Percentiles rank a stretch among this genome's conserved stretches.
These are phyloP conservation scores for Mungos mungo DNA, from an alignment of 2,113 vertebrate species.

Conservation along the genomic window DNA sequence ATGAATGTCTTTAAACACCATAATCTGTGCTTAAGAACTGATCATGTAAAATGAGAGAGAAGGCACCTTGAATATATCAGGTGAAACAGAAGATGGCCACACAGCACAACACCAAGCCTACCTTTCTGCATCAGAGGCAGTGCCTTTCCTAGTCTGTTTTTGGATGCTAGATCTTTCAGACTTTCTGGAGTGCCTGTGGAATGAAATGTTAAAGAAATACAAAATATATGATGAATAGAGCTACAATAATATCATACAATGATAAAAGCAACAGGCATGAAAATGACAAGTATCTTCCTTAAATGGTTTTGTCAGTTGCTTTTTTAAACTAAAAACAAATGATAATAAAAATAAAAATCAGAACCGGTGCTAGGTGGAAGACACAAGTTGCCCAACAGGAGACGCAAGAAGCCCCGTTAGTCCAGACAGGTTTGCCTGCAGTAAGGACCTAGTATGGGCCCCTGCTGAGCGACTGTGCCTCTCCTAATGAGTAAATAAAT, in stretches of 20 bases:
- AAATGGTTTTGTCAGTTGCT: conserved; percentile 57
- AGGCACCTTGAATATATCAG: background rate
- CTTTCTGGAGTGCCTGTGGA: conserved; percentile 92
- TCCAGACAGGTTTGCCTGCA: background rate
- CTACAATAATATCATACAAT: conserved; percentile 61
- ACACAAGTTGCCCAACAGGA: conserved; percentile 46
- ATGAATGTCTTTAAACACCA: background rate
- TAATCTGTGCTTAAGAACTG: background rate
- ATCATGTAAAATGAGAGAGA: fast-evolving
- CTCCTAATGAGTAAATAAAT: background rate
- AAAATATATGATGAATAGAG: conserved; percentile 81
- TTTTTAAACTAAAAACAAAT: conserved; percentile 47
- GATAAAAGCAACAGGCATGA: conserved; percentile 71
- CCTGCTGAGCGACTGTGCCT: background rate
- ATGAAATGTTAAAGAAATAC: conserved; percentile 86
- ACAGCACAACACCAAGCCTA: conserved; percentile 83
- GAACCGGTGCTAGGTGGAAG: background rate
- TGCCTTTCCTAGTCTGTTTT: conserved; percentile 91
- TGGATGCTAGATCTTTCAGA: conserved; percentile 92
- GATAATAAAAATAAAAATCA: background rate
- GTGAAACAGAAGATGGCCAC: background rate
- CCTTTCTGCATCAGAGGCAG: conserved; percentile 91
- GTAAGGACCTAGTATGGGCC: background rate
- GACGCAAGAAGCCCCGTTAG: background rate
- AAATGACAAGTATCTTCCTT: conserved; percentile 57